A percentile compares a stretch with the other conserved stretches of the same genome.
These are phyloP conservation scores for Elanus axillaris DNA, from an alignment of 2,113 vertebrate genomes.

Conservation along the genomic window DNA sequence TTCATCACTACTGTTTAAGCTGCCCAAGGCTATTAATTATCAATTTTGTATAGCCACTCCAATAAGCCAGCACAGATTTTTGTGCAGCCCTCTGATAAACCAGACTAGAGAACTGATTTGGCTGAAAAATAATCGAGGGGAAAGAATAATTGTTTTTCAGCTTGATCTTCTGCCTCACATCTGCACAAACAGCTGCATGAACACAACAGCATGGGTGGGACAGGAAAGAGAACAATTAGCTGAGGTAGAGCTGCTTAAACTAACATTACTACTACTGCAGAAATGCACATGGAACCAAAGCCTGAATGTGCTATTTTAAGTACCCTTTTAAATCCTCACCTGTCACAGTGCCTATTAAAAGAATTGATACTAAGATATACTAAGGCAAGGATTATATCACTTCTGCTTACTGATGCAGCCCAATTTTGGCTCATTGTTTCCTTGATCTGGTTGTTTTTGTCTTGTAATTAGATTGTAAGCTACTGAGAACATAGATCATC, in stretches of 20 bases:
- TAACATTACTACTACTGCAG: background rate
- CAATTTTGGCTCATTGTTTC: constrained; percentile 24
- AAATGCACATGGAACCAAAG: background rate
- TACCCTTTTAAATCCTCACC: constrained; percentile 26
- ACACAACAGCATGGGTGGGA: constrained; percentile 32
- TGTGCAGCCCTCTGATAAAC: background rate
- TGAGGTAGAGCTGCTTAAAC: constrained; percentile 30
- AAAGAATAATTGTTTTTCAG: background rate
- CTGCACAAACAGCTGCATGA: constrained; percentile 37
- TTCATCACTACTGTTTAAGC: background rate
- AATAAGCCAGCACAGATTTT: background rate
- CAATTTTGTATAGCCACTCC: background rate
- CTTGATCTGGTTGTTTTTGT: background rate
- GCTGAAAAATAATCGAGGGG: constrained; percentile 13
- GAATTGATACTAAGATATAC: background rate
- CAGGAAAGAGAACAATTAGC: constrained; percentile 53
- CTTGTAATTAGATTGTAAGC: background rate
- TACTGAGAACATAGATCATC: background rate
- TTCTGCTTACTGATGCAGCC: background rate
- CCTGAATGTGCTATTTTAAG: constrained; percentile 28
- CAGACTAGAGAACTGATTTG: background rate
- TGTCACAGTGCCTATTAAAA: constrained; percentile 50
- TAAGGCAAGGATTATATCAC: constrained; percentile 8
- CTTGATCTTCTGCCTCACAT: constrained; percentile 23
- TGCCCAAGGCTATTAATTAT: background rate